These are phyloP conservation scores for Ophonus ardosiacus DNA, from an alignment of 2,888 invertebrate species.

Conservation along the genomic window DNA sequence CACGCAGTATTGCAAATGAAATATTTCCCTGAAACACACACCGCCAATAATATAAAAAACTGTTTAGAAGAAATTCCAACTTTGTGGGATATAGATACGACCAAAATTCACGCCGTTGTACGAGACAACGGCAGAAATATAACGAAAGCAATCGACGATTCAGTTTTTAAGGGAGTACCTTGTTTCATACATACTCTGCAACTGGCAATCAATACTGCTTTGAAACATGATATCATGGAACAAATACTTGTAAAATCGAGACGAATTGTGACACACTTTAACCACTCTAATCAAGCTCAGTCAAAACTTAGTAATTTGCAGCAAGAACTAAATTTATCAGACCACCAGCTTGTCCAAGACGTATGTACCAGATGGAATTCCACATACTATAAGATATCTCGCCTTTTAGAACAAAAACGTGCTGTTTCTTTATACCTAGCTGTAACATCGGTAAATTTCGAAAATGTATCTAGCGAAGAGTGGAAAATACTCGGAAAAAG, in stretches of 20 bases:
- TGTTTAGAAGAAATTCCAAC: neutral
- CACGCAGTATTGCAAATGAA: constrained; percentile 53
- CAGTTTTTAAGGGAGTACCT: neutral
- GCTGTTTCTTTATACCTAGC: neutral
- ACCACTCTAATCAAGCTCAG: constrained; percentile 6
- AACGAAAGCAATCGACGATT: constrained; percentile 23
- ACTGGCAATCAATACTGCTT: constrained; percentile 28
- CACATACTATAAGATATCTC: neutral
- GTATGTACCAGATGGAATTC: constrained; percentile 22
- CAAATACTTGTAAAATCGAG: constrained; percentile 29
- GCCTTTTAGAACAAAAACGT: constrained; percentile 7
- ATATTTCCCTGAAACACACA: constrained; percentile 28
- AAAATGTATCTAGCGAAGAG: neutral
- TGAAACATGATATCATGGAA: constrained; percentile 10
- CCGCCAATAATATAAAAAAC: neutral
- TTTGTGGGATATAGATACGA: no score
- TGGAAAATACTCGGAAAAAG: constrained; percentile 26
- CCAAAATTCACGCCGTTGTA: neutral
- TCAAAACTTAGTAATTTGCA: neutral
- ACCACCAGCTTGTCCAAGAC: neutral
- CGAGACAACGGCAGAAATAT: constrained; percentile 19
- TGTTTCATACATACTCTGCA: constrained; percentile 44
- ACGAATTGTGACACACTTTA: constrained; percentile 33
- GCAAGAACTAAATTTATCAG: constrained; percentile 27
- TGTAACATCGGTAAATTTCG: neutral